Evolutionary conservation across 1,140 invertebrate genomes (phyloP).

Genomic region (Drosophila baimaii): DNA sequence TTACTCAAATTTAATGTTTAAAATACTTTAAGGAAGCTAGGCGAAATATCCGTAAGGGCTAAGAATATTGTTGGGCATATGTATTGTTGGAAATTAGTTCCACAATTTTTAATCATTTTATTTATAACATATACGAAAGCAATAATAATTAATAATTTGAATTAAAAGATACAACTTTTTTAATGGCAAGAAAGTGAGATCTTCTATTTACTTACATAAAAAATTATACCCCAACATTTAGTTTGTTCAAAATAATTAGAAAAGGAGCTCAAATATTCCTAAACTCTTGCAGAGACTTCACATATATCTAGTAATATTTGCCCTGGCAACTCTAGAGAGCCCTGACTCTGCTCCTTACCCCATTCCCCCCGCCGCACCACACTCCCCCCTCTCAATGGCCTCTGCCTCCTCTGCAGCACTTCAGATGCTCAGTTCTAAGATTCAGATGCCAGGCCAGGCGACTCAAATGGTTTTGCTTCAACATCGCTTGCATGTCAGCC

Average conservation of each 20-base stretch:
- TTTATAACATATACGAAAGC: too few relatives aligned
- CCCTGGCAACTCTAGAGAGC: conserved; percentile 27
- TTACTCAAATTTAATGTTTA: too few relatives aligned
- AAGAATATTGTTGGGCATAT: too few relatives aligned
- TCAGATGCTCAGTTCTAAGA: conserved; percentile 44
- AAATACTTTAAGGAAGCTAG: too few relatives aligned
- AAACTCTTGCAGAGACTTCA: neutral
- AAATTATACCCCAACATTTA: neutral
- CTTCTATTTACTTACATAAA: neutral
- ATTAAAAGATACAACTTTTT: neutral
- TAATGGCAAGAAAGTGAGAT: neutral
- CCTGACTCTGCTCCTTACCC: neutral
- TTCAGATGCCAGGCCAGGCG: conserved; percentile 16
- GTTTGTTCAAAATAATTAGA: neutral
- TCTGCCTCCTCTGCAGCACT: conserved; percentile 26
- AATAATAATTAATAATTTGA: too few relatives aligned
- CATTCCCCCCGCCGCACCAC: neutral
- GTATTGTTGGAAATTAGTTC: too few relatives aligned
- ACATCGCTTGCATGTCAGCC: conserved; percentile 57
- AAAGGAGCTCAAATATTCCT: neutral
- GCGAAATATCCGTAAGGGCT: neutral
- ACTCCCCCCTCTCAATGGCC: neutral
- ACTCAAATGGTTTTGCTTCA: conserved; percentile 52
- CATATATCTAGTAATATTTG: neutral
- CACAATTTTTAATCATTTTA: too few relatives aligned